A percentile compares a stretch with the other conserved stretches of the same genome.
phyloP scores from a whole-genome alignment of 2,888 invertebrate genomes.

The Panopea generosa region DNA sequence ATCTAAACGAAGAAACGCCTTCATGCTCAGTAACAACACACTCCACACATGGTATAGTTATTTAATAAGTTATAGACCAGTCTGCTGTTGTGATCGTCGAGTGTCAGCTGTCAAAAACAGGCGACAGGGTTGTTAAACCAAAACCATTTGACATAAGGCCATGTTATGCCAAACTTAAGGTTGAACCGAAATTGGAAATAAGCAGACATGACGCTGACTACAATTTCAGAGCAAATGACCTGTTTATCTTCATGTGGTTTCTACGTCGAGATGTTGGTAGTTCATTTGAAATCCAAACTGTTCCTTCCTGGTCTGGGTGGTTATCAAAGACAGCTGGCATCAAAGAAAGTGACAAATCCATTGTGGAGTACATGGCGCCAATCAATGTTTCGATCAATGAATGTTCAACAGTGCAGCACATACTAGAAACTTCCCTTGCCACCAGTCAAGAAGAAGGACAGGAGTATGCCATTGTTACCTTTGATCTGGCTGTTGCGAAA shows the following conservation, averaged over 20 bases:
- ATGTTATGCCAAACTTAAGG: constrained; percentile 37
- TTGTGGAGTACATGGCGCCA: constrained; percentile 53
- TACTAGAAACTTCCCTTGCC: constrained; percentile 44
- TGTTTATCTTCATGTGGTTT: constrained; percentile 25
- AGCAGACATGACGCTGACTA: not conserved
- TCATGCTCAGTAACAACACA: constrained; percentile 50
- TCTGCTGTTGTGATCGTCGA: not conserved
- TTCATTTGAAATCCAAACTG: constrained; percentile 13
- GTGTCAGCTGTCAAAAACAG: not conserved
- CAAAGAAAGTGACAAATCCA: constrained; percentile 10
- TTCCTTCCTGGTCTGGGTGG: constrained; percentile 44
- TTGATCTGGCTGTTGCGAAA: constrained; percentile 61
- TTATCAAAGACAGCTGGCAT: constrained; percentile 29
- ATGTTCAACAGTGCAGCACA: constrained; percentile 53
- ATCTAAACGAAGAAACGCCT: constrained; percentile 49
- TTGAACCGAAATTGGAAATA: constrained; percentile 24
- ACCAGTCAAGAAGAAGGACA: constrained; percentile 44
- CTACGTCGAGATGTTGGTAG: constrained; percentile 19
- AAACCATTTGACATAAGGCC: constrained; percentile 15
- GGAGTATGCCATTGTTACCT: constrained; percentile 54
- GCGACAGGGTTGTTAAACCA: constrained; percentile 16
- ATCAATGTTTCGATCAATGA: constrained; percentile 51
- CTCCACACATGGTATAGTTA: constrained; percentile 51
- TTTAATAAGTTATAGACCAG: constrained; percentile 37
- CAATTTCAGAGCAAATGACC: not conserved